Evolutionary conservation across 2,888 invertebrate genomes (phyloP), one percentile per base, ranked within the genome.

Genomic region (Acronicta psi): DNA sequence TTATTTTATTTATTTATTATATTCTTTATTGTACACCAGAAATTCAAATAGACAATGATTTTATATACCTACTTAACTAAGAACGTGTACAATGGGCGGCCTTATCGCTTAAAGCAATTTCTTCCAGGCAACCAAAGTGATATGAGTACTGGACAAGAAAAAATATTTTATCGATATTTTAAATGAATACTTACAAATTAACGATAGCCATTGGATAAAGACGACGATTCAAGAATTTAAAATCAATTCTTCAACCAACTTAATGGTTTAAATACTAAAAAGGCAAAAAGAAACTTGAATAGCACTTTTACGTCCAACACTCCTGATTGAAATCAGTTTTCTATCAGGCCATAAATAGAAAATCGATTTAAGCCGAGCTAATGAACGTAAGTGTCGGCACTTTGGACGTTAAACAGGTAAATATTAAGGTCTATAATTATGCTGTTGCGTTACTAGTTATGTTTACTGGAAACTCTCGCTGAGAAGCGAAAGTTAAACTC

Each of bases 401-500:
- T 78, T 80, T 81, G 80, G 79, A 81, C 80, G 73, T 81, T 81
- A 79, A 83, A 80, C 80, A 73, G 69, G 80, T 84, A 79, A 79
- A 83, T 80, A 77, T 77, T 80, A 80, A 73, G 75, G 77, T 75
- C 62, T 61, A 74, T 76, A 71, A 74, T 73, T 76, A 77, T 55
- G 56, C 38, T 69, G 78, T 75, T 83, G 81, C 77, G 78, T 77
- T 81, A 77, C 71, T 69, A 66, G 68, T 74, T 72, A 76, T 78
- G 83, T 81, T 81, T 77, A 80, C 79, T 81, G 79, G 85, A 80
- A 85, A 83, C 80, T 81, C 76, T 86, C 90, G 87, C 90, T 89
- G 86, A 80, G 34, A 34, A 87, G 87, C 87, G 92, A 92, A 92
- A 92, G 92, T 90, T 59, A 78, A 80, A 83, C 82, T 73, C 77